Evolutionary conservation across 2,888 invertebrate species (phyloP), one percentile per base, ranked within the genome.

Genomic region (Odontocerum albicorne): DNA sequence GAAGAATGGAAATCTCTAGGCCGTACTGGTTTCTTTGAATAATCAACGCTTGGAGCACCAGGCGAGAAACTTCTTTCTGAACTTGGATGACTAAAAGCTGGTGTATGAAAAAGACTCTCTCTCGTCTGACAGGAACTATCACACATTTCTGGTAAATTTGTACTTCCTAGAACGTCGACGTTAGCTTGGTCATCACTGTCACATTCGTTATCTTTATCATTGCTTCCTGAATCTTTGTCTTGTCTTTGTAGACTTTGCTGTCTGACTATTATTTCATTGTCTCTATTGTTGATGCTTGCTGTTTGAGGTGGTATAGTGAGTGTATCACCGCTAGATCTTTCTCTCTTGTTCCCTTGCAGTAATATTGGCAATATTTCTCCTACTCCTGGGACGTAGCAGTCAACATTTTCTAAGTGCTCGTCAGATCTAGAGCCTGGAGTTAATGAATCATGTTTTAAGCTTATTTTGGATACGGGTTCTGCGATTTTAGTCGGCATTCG

Each of bases 51-150:
- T 64, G 67, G 1, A 65, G 64, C 35, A 40, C 61, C 2, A 66
- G 66, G 21, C 64, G 59, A 8, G 55, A 50, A 27, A 51, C 44
- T 13, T 62, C 42, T 15, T 2, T 55, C 53, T 12, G 53, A 52
- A 8, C 33, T 47, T 20, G 54, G 55, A 16, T 55, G 52, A n/a
- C 43, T 55, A 21, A 57, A 60, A 8, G 57, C 49, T 16, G 58
- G 71, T 15, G 75, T 66, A 46, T 76, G 73, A 66, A 89, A 88
- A 22, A 90, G 72, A 65, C 89, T 89, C 68, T 90, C 92, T 63
- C 92, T 80, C 0, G 92, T 92, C 69, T 92, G 92, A 68, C 92
- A 92, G 47, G 85, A 86, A 68, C 82, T 86, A 68, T 88, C 87
- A 63, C 85, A 82, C 81, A 85, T 87, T 66, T 84, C 84, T 2